Percentiles rank a stretch among this genome's conserved stretches.
Evolutionary conservation across 2,888 invertebrate genomes (phyloP).

Genomic region (Orthosia cruda): DNA sequence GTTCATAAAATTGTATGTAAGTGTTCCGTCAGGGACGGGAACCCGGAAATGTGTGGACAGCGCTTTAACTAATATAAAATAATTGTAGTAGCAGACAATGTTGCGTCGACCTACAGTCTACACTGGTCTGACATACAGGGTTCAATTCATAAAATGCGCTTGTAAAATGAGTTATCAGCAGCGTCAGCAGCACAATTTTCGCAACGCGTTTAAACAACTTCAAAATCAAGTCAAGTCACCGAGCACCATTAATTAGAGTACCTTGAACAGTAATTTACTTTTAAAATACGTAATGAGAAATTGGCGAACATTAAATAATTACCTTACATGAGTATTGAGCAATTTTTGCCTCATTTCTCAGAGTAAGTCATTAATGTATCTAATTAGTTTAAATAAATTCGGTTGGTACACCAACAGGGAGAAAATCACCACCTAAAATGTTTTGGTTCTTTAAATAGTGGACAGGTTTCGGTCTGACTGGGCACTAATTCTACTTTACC

Average conservation of each 20-base stretch:
- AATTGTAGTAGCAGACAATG: too few species aligned
- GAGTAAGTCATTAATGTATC: slow-evolving; percentile 49
- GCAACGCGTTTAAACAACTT: slow-evolving; percentile 14
- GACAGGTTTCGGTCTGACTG: background rate
- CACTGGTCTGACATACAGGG: background rate
- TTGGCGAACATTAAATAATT: slow-evolving; percentile 43
- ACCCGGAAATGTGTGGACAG: too few species aligned
- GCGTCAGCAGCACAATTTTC: slow-evolving; percentile 1
- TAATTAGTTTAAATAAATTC: slow-evolving; percentile 36
- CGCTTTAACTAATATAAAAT: too few species aligned
- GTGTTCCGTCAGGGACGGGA: too few species aligned
- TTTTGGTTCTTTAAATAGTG: background rate
- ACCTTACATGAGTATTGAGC: slow-evolving; percentile 38
- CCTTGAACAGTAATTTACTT: slow-evolving; percentile 24
- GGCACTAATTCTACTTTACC: background rate
- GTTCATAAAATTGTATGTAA: too few species aligned
- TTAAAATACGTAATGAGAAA: slow-evolving; percentile 43
- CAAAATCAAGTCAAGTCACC: slow-evolving; percentile 26
- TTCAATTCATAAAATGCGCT: slow-evolving; percentile 1
- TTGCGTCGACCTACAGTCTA: too few species aligned
- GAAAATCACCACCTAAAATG: background rate
- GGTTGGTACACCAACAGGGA: background rate
- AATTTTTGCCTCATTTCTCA: slow-evolving; percentile 51
- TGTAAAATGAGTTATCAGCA: slow-evolving; percentile 17
- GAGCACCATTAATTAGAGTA: slow-evolving; percentile 32